Percentiles rank a stretch among this genome's conserved stretches.
Conservation (phyloP, 2,113 vertebrate genomes). For the Mus musculus region GRCm39 chr9:43414501-43415000, state of each 20-base stretch:
- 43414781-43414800: background rate
- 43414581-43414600: background rate
- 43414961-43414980: background rate
- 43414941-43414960: slow-evolving; percentile 18
- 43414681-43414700: background rate
- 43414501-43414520: background rate
- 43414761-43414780: background rate
- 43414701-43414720: background rate
- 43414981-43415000: background rate
- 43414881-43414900: background rate
- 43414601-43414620: background rate
- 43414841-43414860: background rate
- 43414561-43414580: background rate
- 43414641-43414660: background rate
- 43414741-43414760: background rate
- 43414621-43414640: background rate
- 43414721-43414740: background rate
- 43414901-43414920: background rate
- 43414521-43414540: background rate
- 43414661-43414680: background rate
- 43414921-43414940: background rate
- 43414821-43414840: background rate
- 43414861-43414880: background rate
- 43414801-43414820: background rate
- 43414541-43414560: background rate